phyloP scores from a whole-genome alignment of 2,797 vertebrate species.

The Distichodus sexfasciatus region DNA sequence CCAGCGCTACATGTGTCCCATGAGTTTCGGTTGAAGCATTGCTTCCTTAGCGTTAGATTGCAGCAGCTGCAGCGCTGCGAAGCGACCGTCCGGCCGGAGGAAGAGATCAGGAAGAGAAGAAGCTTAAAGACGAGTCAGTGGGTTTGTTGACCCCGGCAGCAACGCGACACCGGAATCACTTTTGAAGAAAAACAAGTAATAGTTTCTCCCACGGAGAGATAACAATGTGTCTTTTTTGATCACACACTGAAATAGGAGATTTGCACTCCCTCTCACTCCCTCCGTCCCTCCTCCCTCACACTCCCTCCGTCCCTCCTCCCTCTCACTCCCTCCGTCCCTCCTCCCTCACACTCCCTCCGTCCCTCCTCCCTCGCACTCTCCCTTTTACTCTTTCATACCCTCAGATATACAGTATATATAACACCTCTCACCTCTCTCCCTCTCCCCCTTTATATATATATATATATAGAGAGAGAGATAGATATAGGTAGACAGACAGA shows the following conservation, averaged over 20 bases:
- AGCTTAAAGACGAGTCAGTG: conserved; percentile 21
- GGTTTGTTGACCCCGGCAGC: conserved; percentile 23
- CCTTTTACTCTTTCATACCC: no score
- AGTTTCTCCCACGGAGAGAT: conserved; percentile 40
- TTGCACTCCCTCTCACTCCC: conserved; percentile 8
- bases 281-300: not conserved
- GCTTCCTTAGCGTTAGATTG: no score
- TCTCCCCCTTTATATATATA: no score
- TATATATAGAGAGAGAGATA: no score
- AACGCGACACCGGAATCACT: conserved; percentile 30
- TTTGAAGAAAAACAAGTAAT: conserved; percentile 35
- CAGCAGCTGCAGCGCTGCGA: not conserved
- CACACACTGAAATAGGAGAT: conserved; percentile 37
- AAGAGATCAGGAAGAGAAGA: not conserved
- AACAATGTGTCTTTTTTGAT: conserved; percentile 51
- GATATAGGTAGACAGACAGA: no score
- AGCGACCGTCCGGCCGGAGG: not conserved
- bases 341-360: conserved; percentile 34
- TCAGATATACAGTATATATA: no score
- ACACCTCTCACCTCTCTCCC: no score
- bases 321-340: conserved; percentile 48
- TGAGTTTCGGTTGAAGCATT: no score
- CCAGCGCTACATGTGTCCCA: no score
- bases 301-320: not conserved
- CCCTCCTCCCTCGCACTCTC: conserved; percentile 8